Base-by-base conservation (phyloP, 2,888 invertebrate species). In the Buathra laborator region DNA sequence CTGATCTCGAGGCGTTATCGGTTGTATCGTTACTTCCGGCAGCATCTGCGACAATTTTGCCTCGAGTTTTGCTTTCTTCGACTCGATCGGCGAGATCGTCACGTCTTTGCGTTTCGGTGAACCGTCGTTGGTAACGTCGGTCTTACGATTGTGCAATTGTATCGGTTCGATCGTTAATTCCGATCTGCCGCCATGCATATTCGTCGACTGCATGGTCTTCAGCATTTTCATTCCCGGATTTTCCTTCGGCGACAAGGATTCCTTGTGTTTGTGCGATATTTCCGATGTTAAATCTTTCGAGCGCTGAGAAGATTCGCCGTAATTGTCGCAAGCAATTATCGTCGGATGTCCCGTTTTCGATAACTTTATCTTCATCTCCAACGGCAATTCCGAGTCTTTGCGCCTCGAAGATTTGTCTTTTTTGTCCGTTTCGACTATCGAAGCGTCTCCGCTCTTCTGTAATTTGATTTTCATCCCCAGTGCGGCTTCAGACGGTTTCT, bases 21-120 rank as follows among this genome's bases (percentile, higher is more conserved):
- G 92, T 62, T 94, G 93, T 77, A 93, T 94, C 24, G 93, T 93
- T 0, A 94, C 90, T 78, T 93, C 94, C 0, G 93, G 93, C 12
- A 93, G 70, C 14, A 93, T 93, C 44, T 93, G 92, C 4, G 92
- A 92, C 2, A 93, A 72, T 67, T 92, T 92, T 0, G 90, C 70
- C 51, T 93, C 94, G 10, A 93, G 51, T 56, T 93, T 94, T 0
- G 90, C 87, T 64, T 93, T 94, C 67, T 94, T 94, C 16, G 88
- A n/a, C 37, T 94, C 94, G 3, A 92, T 80, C 7, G 93, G 91
- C 5, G 92, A 90, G 24, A 93, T 89, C 0, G 91, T 91, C 6
- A 92, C 75, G 1, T 94, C 94, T 74, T 92, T 93, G 2, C 93
- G 92, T 67, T 93, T 94, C 9, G 88, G 76, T 3, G 90, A 83